Evolutionary conservation across 1,140 invertebrate species (phyloP).

Genomic region (Bombus soroeensis): DNA sequence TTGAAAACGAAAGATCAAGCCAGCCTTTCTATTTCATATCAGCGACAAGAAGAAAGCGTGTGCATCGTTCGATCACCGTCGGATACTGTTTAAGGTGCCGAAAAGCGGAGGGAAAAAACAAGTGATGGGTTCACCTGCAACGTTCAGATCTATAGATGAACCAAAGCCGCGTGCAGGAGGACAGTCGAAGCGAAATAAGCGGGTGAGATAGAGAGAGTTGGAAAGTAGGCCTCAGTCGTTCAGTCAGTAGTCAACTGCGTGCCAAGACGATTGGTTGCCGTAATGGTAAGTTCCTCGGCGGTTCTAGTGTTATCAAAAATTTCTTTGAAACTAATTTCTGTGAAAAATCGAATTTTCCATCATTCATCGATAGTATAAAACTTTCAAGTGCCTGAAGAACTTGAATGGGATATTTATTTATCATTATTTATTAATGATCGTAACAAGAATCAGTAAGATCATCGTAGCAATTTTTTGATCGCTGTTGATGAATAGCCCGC

Average conservation of each 20-base stretch:
- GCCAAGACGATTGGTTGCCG: conserved; percentile 76
- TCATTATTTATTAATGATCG: no score
- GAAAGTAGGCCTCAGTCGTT: conserved; percentile 81
- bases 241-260: conserved; percentile 81
- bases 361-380: not conserved
- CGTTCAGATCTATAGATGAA: conserved; percentile 31
- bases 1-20: conserved; percentile 69
- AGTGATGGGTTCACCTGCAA: not conserved
- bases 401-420: not conserved
- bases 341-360: not conserved
- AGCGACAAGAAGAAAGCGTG: not conserved
- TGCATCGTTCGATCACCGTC: not conserved
- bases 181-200: conserved; percentile 50
- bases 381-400: not conserved
- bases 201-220: conserved; percentile 78
- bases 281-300: conserved; percentile 78
- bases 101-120: not conserved
- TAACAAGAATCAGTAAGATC: not conserved
- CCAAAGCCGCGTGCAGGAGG: conserved; percentile 37
- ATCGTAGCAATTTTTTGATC: not conserved
- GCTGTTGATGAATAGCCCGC: not conserved
- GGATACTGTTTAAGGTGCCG: not conserved
- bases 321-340: not conserved
- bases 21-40: conserved; percentile 19
- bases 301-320: not conserved